Percentiles rank a stretch among this genome's conserved stretches.
These are phyloP conservation scores for Montipora capricornis DNA, from an alignment of 64 coral and sea anemone genomes.

Conservation along the genomic window DNA sequence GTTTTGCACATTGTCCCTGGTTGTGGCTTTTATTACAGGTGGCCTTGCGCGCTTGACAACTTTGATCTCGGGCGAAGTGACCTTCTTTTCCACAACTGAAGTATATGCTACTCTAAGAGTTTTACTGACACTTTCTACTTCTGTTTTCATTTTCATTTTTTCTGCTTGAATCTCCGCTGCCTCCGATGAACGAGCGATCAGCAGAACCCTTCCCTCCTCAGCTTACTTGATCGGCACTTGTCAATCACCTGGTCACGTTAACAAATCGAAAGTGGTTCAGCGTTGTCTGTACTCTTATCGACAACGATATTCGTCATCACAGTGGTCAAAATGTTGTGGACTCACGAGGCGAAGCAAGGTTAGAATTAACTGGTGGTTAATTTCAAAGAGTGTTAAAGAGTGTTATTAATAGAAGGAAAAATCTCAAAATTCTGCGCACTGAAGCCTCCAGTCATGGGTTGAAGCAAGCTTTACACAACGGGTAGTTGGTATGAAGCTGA, in stretches of 20 bases:
- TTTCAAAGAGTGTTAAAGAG: no score
- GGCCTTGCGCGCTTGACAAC: conserved; percentile 15
- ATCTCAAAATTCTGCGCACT: no score
- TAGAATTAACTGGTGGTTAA: no score
- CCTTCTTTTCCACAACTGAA: conserved; percentile 23
- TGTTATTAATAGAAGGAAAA: no score
- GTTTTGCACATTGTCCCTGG: conserved; percentile 2
- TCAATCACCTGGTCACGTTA: conserved; percentile 1
- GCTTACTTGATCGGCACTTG: background rate
- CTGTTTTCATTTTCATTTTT: background rate
- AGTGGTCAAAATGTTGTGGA: no score
- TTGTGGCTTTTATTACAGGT: conserved; percentile 31
- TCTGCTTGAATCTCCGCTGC: background rate
- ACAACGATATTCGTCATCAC: no score
- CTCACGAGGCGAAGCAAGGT: no score
- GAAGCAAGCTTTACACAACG: no score
- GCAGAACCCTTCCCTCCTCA: background rate
- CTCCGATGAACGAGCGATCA: background rate
- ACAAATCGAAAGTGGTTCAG: no score
- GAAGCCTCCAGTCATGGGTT: no score
- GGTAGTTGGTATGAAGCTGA: no score
- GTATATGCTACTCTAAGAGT: background rate
- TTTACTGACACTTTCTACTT: background rate
- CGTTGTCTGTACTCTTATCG: no score
- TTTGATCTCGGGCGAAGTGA: conserved; percentile 53